Conservation (phyloP, 2,113 vertebrate species). For the Harpagus bidentatus region DNA sequence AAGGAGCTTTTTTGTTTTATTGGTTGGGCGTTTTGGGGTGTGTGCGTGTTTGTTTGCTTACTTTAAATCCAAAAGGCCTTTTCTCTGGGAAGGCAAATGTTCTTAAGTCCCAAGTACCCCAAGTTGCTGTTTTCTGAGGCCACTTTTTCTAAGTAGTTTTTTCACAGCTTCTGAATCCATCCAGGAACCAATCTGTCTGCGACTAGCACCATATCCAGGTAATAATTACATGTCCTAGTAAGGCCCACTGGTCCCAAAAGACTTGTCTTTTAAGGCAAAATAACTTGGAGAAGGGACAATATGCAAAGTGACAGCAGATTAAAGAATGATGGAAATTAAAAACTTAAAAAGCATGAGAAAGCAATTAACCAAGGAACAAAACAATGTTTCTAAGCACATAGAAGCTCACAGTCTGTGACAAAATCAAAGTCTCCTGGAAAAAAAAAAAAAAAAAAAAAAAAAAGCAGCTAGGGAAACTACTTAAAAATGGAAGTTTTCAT, state of each 20-base stretch:
- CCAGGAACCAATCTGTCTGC: not conserved
- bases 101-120: not conserved
- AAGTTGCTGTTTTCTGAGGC: not conserved
- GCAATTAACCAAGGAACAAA: conserved; percentile 50
- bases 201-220: not conserved
- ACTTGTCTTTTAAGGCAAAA: not conserved
- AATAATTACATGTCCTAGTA: not conserved
- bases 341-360: conserved; percentile 51
- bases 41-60: not conserved
- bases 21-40: rapidly evolving
- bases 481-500: not conserved
- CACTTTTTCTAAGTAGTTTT: not conserved
- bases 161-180: not conserved
- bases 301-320: conserved; percentile 34
- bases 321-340: conserved; percentile 43
- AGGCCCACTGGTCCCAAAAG: not conserved
- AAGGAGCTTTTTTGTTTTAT: not conserved
- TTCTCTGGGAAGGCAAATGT: not conserved
- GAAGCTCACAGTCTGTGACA: not conserved
- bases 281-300: conserved; percentile 16
- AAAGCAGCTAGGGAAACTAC: not conserved
- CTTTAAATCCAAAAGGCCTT: not conserved
- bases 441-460: not conserved
- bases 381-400: not conserved
- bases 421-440: not conserved